These are phyloP conservation scores for Penaeus monodon DNA, from an alignment of 2,888 invertebrate species.

Conservation along the genomic window DNA sequence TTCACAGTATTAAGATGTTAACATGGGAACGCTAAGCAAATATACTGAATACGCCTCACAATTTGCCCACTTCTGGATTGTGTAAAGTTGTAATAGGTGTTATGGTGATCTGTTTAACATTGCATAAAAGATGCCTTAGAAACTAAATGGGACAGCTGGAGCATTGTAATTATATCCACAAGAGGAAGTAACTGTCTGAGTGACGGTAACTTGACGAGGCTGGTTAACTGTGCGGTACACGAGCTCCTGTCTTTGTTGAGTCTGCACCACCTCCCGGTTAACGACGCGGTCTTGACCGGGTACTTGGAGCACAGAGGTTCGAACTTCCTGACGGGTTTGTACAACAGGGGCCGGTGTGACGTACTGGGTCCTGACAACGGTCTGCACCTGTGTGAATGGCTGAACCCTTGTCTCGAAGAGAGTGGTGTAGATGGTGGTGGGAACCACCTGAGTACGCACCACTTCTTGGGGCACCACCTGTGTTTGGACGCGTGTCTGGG, in stretches of 20 bases:
- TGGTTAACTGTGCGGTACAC: slow-evolving; percentile 26
- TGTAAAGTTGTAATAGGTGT: no score
- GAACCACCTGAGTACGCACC: slow-evolving; percentile 19
- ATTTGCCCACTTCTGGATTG: no score
- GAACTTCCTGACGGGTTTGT: slow-evolving; percentile 2
- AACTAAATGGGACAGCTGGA: not conserved
- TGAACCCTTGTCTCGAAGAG: slow-evolving; percentile 30
- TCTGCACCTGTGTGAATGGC: slow-evolving; percentile 19
- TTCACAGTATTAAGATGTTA: no score
- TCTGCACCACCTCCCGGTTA: slow-evolving; percentile 1
- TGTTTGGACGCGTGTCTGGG: slow-evolving; percentile 14
- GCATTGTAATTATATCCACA: slow-evolving; percentile 12
- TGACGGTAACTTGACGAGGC: slow-evolving; percentile 22
- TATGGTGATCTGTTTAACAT: no score
- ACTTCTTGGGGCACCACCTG: slow-evolving; percentile 35
- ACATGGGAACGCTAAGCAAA: no score
- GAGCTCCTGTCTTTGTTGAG: slow-evolving; percentile 14
- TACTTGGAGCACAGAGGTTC: slow-evolving; percentile 28
- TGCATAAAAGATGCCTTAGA: not conserved
- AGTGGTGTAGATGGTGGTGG: slow-evolving; percentile 35
- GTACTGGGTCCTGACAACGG: slow-evolving; percentile 31
- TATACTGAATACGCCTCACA: no score
- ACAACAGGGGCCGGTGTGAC: slow-evolving; percentile 19
- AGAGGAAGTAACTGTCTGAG: slow-evolving; percentile 13
- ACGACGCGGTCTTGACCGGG: slow-evolving; percentile 24